phyloP scores from a whole-genome alignment of 2,888 invertebrate species.

The Julus scanicus region DNA sequence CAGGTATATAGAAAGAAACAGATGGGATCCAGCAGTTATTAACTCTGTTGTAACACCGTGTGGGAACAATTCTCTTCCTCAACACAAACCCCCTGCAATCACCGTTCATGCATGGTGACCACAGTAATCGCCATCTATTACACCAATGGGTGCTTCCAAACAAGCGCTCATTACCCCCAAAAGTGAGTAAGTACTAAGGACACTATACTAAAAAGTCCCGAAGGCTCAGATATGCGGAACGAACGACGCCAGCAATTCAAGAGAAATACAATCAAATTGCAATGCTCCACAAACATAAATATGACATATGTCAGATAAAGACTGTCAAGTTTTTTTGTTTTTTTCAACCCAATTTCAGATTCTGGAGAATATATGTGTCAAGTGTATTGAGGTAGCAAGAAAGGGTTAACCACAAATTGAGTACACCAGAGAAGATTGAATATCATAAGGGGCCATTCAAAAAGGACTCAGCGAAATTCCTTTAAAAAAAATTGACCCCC shows the following conservation, averaged over 20 bases:
- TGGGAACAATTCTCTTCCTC: background rate
- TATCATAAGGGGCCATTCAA: no score
- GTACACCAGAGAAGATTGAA: no score
- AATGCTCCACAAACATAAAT: slow-evolving; percentile 9
- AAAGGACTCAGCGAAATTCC: no score
- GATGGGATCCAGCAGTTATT: slow-evolving; percentile 36
- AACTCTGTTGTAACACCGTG: background rate
- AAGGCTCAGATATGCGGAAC: background rate
- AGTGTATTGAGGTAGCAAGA: background rate
- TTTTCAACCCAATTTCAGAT: background rate
- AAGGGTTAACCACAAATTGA: background rate
- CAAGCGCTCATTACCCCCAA: background rate
- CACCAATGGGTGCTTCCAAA: slow-evolving; percentile 40
- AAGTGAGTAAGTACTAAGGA: background rate
- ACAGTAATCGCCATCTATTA: slow-evolving; percentile 30
- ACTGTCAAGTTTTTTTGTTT: background rate
- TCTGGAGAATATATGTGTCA: background rate
- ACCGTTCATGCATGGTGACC: background rate
- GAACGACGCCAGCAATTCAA: background rate
- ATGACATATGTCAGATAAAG: background rate
- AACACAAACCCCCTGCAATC: background rate
- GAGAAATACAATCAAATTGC: background rate
- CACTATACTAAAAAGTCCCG: background rate
- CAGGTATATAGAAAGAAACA: background rate
- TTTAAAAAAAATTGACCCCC: no score